Percentiles rank a stretch among this genome's conserved stretches.
phyloP scores from a whole-genome alignment of 1,140 invertebrate genomes.

The Latrodectus geometricus region DNA sequence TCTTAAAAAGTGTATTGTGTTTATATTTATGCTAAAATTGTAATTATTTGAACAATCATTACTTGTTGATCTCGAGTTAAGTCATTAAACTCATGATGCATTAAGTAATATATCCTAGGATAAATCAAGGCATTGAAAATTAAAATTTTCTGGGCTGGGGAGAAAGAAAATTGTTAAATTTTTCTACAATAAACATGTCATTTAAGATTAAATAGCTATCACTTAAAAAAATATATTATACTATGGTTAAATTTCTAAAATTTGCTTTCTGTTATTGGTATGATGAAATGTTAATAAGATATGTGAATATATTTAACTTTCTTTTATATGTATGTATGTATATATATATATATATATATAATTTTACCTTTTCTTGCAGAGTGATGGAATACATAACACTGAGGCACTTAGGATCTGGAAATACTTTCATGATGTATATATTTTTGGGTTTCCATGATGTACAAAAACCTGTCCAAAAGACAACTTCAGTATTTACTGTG shows the following conservation, averaged over 20 bases:
- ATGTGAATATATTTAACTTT: not conserved
- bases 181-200: no score
- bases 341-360: not conserved
- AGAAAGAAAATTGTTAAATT: no score
- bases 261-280: not conserved
- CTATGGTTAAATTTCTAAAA: not conserved
- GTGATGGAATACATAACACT: not conserved
- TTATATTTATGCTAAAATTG: no score
- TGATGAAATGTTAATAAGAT: not conserved
- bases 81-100: no score
- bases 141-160: no score
- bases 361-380: conserved; percentile 4
- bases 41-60: no score
- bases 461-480: conserved; percentile 29
- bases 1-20: no score
- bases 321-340: not conserved
- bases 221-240: no score
- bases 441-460: conserved; percentile 24
- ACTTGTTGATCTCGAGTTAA: no score
- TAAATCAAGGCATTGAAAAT: no score
- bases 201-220: no score
- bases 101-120: no score
- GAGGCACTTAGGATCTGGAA: not conserved
- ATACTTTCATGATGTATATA: conserved; percentile 45
- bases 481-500: conserved; percentile 49